Evolutionary conservation across 2,797 vertebrate species (phyloP).

Genomic region (Cuculus canorus): DNA sequence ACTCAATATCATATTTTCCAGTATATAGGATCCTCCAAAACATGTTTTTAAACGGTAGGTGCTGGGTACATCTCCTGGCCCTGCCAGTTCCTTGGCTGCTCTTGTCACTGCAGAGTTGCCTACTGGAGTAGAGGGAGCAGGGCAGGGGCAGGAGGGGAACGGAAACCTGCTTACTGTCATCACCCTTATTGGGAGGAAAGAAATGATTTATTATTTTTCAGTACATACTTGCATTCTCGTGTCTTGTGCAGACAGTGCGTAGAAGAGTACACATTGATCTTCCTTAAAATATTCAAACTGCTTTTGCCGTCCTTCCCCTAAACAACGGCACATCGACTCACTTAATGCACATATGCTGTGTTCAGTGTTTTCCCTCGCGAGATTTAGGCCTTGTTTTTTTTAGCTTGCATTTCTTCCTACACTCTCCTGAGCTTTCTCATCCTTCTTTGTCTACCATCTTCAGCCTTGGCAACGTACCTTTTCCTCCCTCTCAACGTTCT

Average conservation of each 20-base stretch:
- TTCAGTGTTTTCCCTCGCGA: constrained; percentile 5
- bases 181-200: not conserved
- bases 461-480: constrained; percentile 8
- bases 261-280: not conserved
- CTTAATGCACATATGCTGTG: not conserved
- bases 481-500: not conserved
- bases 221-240: not conserved
- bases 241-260: not conserved
- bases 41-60: not conserved
- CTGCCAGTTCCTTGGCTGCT: not conserved
- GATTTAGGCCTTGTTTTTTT: not conserved
- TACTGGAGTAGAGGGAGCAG: not conserved
- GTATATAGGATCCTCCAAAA: not conserved
- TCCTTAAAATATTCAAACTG: not conserved
- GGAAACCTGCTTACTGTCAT: not conserved
- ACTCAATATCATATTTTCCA: not conserved
- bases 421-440: constrained; percentile 15
- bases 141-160: not conserved
- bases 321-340: not conserved
- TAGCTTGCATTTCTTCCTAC: constrained; percentile 14
- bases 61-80: not conserved
- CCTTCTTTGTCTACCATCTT: constrained; percentile 38
- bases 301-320: not conserved
- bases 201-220: not conserved
- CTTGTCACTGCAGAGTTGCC: not conserved